Percentiles rank a stretch among this genome's conserved stretches.
Conservation (phyloP, 2,113 vertebrate species). For the Zonotrichia leucophrys region DNA sequence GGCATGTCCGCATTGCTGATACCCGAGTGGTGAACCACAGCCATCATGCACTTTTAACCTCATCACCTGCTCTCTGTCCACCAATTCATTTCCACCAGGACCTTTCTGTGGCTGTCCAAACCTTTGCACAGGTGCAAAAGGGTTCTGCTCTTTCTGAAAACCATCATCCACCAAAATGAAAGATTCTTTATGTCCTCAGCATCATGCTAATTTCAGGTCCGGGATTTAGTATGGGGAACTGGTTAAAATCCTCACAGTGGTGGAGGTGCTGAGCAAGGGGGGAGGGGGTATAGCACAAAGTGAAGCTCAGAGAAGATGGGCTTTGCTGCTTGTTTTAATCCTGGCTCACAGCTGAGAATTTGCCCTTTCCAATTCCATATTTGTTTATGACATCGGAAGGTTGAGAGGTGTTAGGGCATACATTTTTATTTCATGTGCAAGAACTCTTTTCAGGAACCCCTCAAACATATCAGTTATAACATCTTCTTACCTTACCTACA, state of each 20-base stretch:
- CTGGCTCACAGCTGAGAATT: slow-evolving; percentile 27
- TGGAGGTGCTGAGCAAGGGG: neutral
- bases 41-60: neutral
- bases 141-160: neutral
- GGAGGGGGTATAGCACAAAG: neutral
- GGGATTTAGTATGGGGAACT: neutral
- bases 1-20: neutral
- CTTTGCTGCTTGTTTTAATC: slow-evolving; percentile 34
- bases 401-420: neutral
- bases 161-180: neutral
- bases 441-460: neutral
- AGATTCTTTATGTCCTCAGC: neutral
- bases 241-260: neutral
- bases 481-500: neutral
- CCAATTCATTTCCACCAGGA: neutral
- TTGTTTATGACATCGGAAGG: neutral
- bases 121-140: neutral
- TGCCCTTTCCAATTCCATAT: slow-evolving; percentile 23
- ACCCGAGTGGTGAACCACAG: neutral
- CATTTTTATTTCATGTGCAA: neutral
- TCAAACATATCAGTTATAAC: neutral
- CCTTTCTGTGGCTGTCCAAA: neutral
- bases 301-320: neutral
- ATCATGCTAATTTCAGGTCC: neutral
- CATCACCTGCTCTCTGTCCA: neutral